Base-by-base conservation (phyloP, 23 tunicate species). In the Corella eumyota region DNA sequence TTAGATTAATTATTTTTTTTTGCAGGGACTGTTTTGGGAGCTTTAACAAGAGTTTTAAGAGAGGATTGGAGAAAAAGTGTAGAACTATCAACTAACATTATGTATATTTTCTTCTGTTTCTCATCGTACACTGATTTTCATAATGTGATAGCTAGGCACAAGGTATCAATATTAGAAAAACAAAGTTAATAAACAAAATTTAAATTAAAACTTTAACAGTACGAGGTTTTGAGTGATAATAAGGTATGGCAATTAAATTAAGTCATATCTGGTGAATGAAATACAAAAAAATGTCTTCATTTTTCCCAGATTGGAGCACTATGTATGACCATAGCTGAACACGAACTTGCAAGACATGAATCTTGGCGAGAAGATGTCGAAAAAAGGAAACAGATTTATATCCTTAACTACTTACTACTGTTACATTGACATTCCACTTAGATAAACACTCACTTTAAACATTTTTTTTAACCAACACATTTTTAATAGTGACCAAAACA, bases 11-110 rank as follows among this genome's bases (percentile, higher is more conserved):
- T 67, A 20, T 17, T 15, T 67, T 25, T 50, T 2, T 6, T 50
- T 24, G 6, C 25, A 88, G 96, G 65, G 11, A 88, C 96, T 30
- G 96, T 88, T 13, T 51, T 90, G 1, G 90, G 90, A 7, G 99
- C 99, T 3, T 54, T 93, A 0, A 81, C 84, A 9, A 78, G 99
- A n/a, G 99, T 93, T 26, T 65, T 93, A 9, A 53, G 99, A 25
- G 99, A 93, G 73, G 99, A 93, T 50, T 93, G 99, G 99, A 84
- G 73, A 50, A 84, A 80, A 55, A 85, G 95, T 52, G 93, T 93
- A 24, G 95, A 93, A 54, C 71, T 93, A 29, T 85, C 95, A n/a
- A 85, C 99, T 4, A 87, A 93, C 52, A 93, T 93, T 36, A 77
- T 93, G 68, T 93, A 93, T 65, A 77, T 93, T 24, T 93, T 80